Evolutionary conservation across 53 echinoderm and acorn worm species (phyloP).

Genomic region (Antedon mediterranea): DNA sequence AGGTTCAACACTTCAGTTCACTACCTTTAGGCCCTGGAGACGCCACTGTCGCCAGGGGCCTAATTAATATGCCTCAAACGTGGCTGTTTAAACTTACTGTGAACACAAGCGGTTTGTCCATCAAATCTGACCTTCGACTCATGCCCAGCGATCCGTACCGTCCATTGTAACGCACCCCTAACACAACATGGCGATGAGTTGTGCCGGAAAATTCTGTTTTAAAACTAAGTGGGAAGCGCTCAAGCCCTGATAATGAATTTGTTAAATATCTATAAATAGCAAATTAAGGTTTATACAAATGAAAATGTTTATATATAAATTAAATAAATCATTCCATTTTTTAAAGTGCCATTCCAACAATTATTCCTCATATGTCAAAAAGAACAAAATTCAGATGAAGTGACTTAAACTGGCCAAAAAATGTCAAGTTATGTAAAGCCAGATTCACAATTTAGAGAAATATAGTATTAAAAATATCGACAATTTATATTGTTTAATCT

Average conservation of each 20-base stretch:
- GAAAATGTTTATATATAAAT: too few relatives aligned
- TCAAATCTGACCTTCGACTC: conserved; percentile 79
- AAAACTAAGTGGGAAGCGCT: conserved; percentile 75
- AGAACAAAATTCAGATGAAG: neutral
- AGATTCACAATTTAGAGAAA: too few relatives aligned
- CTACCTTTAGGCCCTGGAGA: too few relatives aligned
- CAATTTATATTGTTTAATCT: too few relatives aligned
- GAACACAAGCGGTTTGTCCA: conserved; percentile 80
- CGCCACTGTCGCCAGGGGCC: too few relatives aligned
- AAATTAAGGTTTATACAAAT: neutral
- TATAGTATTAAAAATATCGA: too few relatives aligned
- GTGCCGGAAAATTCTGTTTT: conserved; percentile 80
- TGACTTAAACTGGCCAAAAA: too few relatives aligned
- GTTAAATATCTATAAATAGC: conserved; percentile 50
- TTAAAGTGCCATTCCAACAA: too few relatives aligned
- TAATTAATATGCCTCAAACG: neutral
- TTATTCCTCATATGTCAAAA: too few relatives aligned
- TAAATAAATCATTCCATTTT: too few relatives aligned
- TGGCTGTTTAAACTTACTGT: conserved; percentile 21
- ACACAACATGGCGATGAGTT: conserved; percentile 70
- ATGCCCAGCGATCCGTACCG: conserved; percentile 76
- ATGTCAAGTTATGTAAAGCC: too few relatives aligned
- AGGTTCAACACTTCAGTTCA: too few relatives aligned
- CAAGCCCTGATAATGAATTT: conserved; percentile 62
- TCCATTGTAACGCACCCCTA: conserved; percentile 53